Evolutionary conservation across 2,113 vertebrate species (phyloP), one percentile per base, ranked within the genome.

Genomic region (Scomber japonicus): DNA sequence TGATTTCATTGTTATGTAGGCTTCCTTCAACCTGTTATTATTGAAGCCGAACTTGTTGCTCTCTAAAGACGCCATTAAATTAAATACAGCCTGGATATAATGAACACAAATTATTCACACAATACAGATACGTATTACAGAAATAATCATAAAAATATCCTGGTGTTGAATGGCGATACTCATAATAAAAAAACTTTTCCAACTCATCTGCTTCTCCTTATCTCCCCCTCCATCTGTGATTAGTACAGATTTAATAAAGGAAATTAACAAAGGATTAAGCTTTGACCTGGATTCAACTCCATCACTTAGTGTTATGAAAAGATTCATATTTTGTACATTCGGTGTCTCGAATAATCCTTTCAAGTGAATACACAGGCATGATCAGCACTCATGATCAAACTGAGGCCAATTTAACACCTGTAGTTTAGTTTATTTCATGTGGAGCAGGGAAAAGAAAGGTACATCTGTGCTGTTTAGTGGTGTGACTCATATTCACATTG

Each of bases 41-140:
- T 69, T 82, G 59, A 81, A 27, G 66, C 73, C 53, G 56, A 80
- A 86, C 69, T 77, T 73, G 71, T 69, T 78, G 79, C 82, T 81
- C 30, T 67, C 44, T 73, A 24, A 84, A 84, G 55, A 70, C 45
- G 48, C 64, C 59, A 57, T 21, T 78, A 49, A 81, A 85, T 70
- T 60, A 60, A 71, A 68, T 13, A 67, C 45, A 66, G 31, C 54
- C 24, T 31, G 40, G 54, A 75, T 35, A 57, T 11, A 68, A 66
- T 48, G 46, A 83, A 63, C 44, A 68, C 50, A 72, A 48, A 46
- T 62, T 62, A 61, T 71, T 60, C 2, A 31, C 14, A 65, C 60
- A 75, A 16, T 49, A 61, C 30, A 61, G 65, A 75, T 3, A 49
- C 21, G 45, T 16, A 70, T 27, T 45, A 19, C 21, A 45, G 60